Evolutionary conservation across 1,140 invertebrate genomes (phyloP).

Genomic region (Scaptodrosophila lebanonensis): DNA sequence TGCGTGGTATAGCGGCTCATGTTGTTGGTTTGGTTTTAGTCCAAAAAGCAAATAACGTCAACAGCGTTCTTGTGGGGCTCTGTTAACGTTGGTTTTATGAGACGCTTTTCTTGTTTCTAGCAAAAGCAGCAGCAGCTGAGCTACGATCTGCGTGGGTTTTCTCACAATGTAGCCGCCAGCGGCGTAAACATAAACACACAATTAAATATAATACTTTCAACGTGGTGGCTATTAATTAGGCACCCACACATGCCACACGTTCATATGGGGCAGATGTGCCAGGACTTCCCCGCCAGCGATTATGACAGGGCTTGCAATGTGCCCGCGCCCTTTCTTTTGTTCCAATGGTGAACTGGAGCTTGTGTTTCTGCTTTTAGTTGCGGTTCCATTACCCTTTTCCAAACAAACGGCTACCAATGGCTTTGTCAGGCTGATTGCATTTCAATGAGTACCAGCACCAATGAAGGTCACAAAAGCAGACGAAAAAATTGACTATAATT

Average conservation of each 20-base stretch:
- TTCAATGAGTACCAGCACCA: too few relatives aligned
- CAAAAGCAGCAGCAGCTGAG: slow-evolving; percentile 26
- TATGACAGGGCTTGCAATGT: too few relatives aligned
- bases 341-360: neutral
- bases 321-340: slow-evolving; percentile 9
- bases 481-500: too few relatives aligned
- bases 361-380: too few relatives aligned
- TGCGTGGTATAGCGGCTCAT: neutral
- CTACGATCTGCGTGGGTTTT: slow-evolving; percentile 32
- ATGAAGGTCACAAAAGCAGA: too few relatives aligned
- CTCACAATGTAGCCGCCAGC: neutral
- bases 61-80: slow-evolving; percentile 3
- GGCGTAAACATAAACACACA: slow-evolving; percentile 66
- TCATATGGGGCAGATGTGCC: slow-evolving; percentile 9
- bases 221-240: slow-evolving; percentile 72
- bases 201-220: slow-evolving; percentile 76
- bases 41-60: slow-evolving; percentile 27
- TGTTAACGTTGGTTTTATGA: slow-evolving; percentile 23
- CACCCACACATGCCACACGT: slow-evolving; percentile 28
- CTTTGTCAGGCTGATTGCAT: too few relatives aligned
- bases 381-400: too few relatives aligned
- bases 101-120: slow-evolving; percentile 33
- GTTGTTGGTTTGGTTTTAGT: slow-evolving; percentile 9
- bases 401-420: too few relatives aligned
- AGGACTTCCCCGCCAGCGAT: slow-evolving; percentile 21